These are phyloP conservation scores for Catalaphyllia jardinei DNA, from an alignment of 64 coral and sea anemone species.

Conservation along the genomic window DNA sequence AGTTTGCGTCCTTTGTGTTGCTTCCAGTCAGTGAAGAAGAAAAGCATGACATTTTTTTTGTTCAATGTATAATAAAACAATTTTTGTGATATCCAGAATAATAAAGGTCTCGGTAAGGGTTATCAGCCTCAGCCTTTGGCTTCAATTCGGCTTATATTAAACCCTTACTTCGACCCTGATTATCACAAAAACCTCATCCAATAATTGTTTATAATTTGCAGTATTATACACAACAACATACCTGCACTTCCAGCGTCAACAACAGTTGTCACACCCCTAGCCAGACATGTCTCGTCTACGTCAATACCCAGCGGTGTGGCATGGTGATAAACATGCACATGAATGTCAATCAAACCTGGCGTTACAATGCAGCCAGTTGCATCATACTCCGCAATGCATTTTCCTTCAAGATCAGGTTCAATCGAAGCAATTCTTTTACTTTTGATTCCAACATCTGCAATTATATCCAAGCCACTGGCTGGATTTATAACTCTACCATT, in stretches of 20 bases:
- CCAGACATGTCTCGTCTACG: constrained; percentile 64
- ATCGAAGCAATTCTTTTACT: constrained; percentile 59
- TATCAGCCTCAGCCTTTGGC: no score
- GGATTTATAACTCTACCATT: constrained; percentile 86
- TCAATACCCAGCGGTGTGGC: constrained; percentile 73
- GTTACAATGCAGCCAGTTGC: constrained; percentile 68
- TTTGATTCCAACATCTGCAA: constrained; percentile 60
- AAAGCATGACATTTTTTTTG: no score
- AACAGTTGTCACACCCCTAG: constrained; percentile 87
- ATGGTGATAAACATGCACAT: constrained; percentile 85
- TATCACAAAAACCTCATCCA: no score
- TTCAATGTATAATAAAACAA: no score
- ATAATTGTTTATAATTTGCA: background rate
- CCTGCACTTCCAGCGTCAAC: constrained; percentile 98
- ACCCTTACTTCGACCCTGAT: no score
- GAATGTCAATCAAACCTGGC: constrained; percentile 84
- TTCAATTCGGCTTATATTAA: no score
- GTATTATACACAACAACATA: constrained; percentile 10
- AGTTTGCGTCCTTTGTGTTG: no score
- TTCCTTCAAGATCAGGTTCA: constrained; percentile 18
- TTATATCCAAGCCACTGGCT: constrained; percentile 52
- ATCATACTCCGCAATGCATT: constrained; percentile 63
- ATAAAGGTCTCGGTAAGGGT: no score
- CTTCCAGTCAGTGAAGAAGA: no score
- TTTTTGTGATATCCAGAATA: no score